Percentiles rank a stretch among this genome's conserved stretches.
Conservation (phyloP, 1,140 invertebrate species). For the Gonatopus flavifemur region DNA sequence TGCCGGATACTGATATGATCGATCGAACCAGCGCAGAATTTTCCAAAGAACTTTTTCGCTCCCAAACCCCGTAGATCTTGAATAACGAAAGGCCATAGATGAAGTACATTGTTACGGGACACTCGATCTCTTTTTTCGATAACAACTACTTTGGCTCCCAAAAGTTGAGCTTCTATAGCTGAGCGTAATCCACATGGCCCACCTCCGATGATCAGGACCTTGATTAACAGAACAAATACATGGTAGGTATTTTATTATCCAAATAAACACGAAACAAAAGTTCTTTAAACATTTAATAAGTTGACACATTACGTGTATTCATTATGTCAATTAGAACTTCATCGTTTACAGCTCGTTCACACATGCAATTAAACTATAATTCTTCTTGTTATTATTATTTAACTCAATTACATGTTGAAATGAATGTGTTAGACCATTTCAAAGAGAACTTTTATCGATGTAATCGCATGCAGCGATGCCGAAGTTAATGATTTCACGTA, state of each 20-base stretch:
- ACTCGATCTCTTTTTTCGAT: constrained; percentile 91
- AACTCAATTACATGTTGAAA: too few relatives aligned
- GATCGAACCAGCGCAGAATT: constrained; percentile 98
- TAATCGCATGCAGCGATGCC: too few relatives aligned
- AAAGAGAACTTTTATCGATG: too few relatives aligned
- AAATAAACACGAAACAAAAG: constrained; percentile 3
- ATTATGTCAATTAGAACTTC: too few relatives aligned
- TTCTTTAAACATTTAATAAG: constrained; percentile 3
- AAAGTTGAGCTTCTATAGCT: constrained; percentile 94
- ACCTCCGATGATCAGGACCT: constrained; percentile 89
- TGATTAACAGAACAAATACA: constrained; percentile 12
- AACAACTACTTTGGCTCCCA: constrained; percentile 94
- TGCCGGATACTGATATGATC: constrained; percentile 98
- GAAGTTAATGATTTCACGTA: too few relatives aligned
- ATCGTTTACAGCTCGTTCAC: too few relatives aligned
- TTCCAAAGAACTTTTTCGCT: constrained; percentile 98
- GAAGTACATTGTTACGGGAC: constrained; percentile 96
- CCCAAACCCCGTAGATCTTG: constrained; percentile 91
- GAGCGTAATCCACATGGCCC: constrained; percentile 94
- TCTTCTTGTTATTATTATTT: too few relatives aligned
- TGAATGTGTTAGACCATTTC: too few relatives aligned
- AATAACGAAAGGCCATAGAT: constrained; percentile 98
- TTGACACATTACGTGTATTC: too few relatives aligned
- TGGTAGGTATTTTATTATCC: too few relatives aligned
- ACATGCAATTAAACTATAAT: too few relatives aligned